Evolutionary conservation across 1,140 invertebrate genomes (phyloP), one percentile per base, ranked within the genome.

Genomic region (Drosophila busckii): DNA sequence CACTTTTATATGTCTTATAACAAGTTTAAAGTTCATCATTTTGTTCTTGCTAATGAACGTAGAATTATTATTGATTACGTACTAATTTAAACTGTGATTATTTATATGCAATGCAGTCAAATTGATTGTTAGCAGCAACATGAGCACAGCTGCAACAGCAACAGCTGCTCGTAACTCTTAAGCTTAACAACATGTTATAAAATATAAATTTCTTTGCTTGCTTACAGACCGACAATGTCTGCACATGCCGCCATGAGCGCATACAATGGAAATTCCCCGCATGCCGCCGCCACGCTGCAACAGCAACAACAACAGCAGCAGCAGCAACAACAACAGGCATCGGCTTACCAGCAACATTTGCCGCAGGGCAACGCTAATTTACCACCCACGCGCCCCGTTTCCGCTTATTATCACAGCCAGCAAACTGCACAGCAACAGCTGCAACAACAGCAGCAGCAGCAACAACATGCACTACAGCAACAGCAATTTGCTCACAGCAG

Each of bases 181-280:
- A 16, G 5, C 12, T n/a, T 6, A 0, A 31, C 8, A 16, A 28
- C 16, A 25, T 41, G 12, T 41, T 13, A 4, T 15, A 15, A 16
- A 16, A 17, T 28, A 17, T 40, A 41, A 16, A 28, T 15, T 2
- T 12, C 46, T 55, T 41, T 17, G 5, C 22, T 66, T 38, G 13
- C 12, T 64, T 54, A n/a, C 37, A 78, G 73, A 67, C 50, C 73
- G 23, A 65, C 45, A 17, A 80, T 86, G 42, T 44, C 71, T 35
- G 38, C 61, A 69, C 85, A 84, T 84, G 76, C 63, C 68, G 64
- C 41, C 71, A 84, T 86, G 64, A 89, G 75, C 66, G 60, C 58
- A 20, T 84, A 68, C 85, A 84, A 85, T 84, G 85, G 80, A 62
- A 87, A 56, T 84, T 78, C 84, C 82, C 64, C 68, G 70, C 64